These are phyloP conservation scores for Trochalopteron elliotii DNA, from an alignment of 2,113 vertebrate genomes.

Conservation along the genomic window DNA sequence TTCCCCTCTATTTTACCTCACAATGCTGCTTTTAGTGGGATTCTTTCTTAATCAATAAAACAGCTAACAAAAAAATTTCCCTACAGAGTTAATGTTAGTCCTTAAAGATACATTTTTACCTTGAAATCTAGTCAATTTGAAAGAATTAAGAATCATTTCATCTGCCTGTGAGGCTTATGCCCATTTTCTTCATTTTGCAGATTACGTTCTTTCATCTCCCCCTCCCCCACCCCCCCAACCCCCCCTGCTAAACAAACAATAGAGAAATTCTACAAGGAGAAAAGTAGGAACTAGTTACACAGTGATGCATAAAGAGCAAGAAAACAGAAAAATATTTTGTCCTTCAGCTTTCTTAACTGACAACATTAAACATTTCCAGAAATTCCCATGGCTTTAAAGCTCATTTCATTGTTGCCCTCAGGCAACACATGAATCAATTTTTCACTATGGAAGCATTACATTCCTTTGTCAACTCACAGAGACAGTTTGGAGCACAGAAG, in stretches of 20 bases:
- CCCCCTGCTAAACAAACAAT: background rate
- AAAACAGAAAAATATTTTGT: background rate
- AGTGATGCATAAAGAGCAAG: background rate
- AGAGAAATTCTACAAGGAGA: background rate
- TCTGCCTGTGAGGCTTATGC: background rate
- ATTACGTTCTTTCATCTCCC: constrained; percentile 10
- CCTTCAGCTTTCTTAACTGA: background rate
- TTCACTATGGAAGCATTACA: constrained; percentile 11
- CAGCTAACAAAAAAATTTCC: background rate
- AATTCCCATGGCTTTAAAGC: constrained; percentile 7
- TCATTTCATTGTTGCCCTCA: background rate
- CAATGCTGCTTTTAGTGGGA: background rate
- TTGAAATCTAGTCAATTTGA: background rate
- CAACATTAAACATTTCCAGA: constrained; percentile 12
- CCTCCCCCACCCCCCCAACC: background rate
- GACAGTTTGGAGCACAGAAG: background rate
- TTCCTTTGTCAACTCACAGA: constrained; percentile 1
- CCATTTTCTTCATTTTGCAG: constrained; percentile 16
- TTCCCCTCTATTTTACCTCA: background rate
- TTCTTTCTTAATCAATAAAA: background rate
- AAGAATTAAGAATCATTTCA: background rate
- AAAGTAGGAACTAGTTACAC: background rate
- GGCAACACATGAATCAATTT: background rate
- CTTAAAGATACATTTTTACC: background rate
- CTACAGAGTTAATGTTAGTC: background rate